phyloP scores from a whole-genome alignment of 2,888 invertebrate genomes.

The Zeuzera pyrina region DNA sequence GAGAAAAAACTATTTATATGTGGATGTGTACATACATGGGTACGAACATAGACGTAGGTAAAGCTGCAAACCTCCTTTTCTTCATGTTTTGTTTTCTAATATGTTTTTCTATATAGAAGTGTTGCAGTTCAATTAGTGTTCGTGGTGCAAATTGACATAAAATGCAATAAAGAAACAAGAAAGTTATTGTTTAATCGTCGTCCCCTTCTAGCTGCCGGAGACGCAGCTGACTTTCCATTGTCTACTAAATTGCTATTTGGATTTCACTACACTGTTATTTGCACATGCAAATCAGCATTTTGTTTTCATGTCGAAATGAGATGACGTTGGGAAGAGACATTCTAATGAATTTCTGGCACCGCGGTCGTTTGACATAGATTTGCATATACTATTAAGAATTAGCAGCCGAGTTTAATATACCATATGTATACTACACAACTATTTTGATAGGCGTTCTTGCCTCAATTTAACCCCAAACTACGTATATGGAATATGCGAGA shows the following conservation, averaged over 20 bases:
- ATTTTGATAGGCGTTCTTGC: too few relatives aligned
- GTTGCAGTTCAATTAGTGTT: too few relatives aligned
- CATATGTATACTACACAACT: conserved; percentile 8
- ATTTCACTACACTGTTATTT: conserved; percentile 66
- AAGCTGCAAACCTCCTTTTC: too few relatives aligned
- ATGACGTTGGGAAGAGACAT: conserved; percentile 20
- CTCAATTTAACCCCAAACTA: too few relatives aligned
- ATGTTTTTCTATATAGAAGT: too few relatives aligned
- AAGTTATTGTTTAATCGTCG: conserved; percentile 60
- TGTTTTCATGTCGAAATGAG: conserved; percentile 50
- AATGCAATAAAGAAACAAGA: too few relatives aligned
- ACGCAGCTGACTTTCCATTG: conserved; percentile 59
- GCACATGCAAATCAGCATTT: conserved; percentile 69
- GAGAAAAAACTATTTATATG: too few relatives aligned
- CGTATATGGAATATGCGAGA: too few relatives aligned
- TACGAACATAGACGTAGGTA: too few relatives aligned
- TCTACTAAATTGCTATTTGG: conserved; percentile 65
- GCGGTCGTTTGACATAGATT: conserved; percentile 37
- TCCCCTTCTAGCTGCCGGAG: conserved; percentile 24
- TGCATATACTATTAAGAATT: conserved; percentile 67
- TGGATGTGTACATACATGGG: too few relatives aligned
- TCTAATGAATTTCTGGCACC: conserved; percentile 3
- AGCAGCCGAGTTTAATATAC: conserved; percentile 45
- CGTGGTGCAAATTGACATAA: too few relatives aligned
- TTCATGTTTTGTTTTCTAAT: too few relatives aligned